Evolutionary conservation across 1,140 invertebrate genomes (phyloP).

Genomic region (Dinothrombium tinctorium): DNA sequence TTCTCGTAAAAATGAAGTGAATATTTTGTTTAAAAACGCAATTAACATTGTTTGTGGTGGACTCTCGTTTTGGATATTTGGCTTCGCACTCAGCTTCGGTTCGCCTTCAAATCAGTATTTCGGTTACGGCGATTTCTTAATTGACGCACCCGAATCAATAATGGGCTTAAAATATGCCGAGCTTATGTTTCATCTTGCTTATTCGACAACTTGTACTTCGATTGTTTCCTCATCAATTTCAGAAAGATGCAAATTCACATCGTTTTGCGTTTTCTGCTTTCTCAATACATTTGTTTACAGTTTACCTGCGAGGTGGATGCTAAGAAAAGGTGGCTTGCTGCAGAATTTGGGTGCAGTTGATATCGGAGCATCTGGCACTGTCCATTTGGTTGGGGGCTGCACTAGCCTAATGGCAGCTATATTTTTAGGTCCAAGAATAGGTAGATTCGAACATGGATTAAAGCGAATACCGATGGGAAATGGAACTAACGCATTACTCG

Average conservation of each 20-base stretch:
- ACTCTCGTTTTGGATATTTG: too few relatives aligned
- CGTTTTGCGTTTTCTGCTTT: conserved; percentile 14
- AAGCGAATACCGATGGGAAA: conserved; percentile 15
- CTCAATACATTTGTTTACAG: conserved; percentile 16
- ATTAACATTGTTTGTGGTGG: too few relatives aligned
- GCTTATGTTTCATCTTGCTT: too few relatives aligned
- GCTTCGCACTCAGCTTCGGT: too few relatives aligned
- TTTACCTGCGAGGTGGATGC: conserved; percentile 17
- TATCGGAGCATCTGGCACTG: conserved; percentile 16
- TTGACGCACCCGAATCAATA: too few relatives aligned
- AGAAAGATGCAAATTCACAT: conserved; percentile 15
- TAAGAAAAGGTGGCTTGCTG: conserved; percentile 14
- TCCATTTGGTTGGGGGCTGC: conserved; percentile 21
- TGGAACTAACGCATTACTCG: conserved; percentile 17
- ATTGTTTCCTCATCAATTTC: conserved; percentile 19
- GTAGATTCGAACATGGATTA: conserved; percentile 18
- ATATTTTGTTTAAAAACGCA: too few relatives aligned
- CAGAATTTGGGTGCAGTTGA: conserved; percentile 14
- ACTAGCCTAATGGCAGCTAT: conserved; percentile 20
- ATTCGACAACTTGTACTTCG: conserved; percentile 14
- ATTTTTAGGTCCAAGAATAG: conserved; percentile 21
- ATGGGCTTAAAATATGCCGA: too few relatives aligned
- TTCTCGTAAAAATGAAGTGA: too few relatives aligned
- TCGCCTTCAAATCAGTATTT: too few relatives aligned
- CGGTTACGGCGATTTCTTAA: too few relatives aligned